A percentile compares a stretch with the other conserved stretches of the same genome.
Conservation (phyloP, 1,140 invertebrate species). For the Sycophila sp. region DNA sequence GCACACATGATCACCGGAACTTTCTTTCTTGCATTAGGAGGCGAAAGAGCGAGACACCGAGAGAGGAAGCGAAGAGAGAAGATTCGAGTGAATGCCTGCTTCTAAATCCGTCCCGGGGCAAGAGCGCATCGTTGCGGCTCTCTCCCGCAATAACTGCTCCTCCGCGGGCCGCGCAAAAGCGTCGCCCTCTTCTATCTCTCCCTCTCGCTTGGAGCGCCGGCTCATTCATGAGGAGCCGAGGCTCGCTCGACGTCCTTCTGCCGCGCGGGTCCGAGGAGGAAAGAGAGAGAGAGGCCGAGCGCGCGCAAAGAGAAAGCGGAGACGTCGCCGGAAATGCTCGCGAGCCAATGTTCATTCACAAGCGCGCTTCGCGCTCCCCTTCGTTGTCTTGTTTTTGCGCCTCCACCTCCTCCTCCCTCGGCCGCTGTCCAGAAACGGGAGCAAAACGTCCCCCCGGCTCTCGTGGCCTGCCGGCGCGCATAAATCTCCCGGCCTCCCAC, state of each 20-base stretch:
- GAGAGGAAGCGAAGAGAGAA: neutral
- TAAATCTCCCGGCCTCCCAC: slow-evolving; percentile 53
- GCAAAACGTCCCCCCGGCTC: slow-evolving; percentile 50
- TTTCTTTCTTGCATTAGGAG: neutral
- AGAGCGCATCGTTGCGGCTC: slow-evolving; percentile 14
- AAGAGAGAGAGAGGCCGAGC: slow-evolving; percentile 27
- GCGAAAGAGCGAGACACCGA: neutral
- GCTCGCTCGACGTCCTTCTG: slow-evolving; percentile 31
- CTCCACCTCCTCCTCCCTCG: neutral
- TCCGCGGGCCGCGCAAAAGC: too few relatives aligned
- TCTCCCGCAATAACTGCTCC: neutral
- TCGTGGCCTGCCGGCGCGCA: slow-evolving; percentile 45
- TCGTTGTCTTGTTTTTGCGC: slow-evolving; percentile 21
- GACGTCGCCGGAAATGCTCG: slow-evolving; percentile 59
- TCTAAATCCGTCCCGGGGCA: slow-evolving; percentile 36
- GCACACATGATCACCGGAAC: neutral
- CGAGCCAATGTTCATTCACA: slow-evolving; percentile 66
- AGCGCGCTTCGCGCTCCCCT: slow-evolving; percentile 46
- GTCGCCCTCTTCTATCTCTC: too few relatives aligned
- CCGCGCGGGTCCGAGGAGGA: slow-evolving; percentile 17
- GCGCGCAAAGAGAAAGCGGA: slow-evolving; percentile 36
- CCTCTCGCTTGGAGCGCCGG: slow-evolving; percentile 47
- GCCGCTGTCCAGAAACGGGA: slow-evolving; percentile 40
- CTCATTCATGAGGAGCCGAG: slow-evolving; percentile 56
- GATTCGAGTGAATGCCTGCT: neutral